phyloP scores from a whole-genome alignment of 2,888 invertebrate species.

The Nephrocerus scutellatus region DNA sequence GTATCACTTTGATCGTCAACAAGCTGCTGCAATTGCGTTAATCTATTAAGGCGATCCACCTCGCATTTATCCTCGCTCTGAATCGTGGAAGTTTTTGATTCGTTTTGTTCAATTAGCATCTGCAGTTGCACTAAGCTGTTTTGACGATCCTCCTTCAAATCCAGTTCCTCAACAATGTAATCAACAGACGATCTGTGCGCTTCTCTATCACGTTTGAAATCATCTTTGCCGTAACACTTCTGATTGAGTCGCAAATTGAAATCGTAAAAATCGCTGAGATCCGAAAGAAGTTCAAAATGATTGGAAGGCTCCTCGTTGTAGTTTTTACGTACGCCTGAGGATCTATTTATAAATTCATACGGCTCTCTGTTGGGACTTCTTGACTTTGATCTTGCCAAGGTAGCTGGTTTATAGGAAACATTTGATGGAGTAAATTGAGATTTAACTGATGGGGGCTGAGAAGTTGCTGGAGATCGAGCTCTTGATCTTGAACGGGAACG shows the following conservation, averaged over 20 bases:
- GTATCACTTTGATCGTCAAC: too few species aligned
- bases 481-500: constrained; percentile 36
- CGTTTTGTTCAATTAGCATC: too few species aligned
- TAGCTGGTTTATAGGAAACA: constrained; percentile 25
- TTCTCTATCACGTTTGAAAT: not conserved
- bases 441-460: constrained; percentile 13
- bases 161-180: constrained; percentile 16
- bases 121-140: too few species aligned
- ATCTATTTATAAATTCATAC: constrained; percentile 21
- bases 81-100: too few species aligned
- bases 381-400: not conserved
- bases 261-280: constrained; percentile 26
- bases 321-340: too few species aligned
- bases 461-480: constrained; percentile 30
- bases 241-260: constrained; percentile 35
- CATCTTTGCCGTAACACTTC: constrained; percentile 19
- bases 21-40: too few species aligned
- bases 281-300: too few species aligned
- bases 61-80: too few species aligned
- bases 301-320: too few species aligned
- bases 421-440: constrained; percentile 29
- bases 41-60: too few species aligned
- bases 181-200: constrained; percentile 19
- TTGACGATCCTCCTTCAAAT: too few species aligned
- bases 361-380: constrained; percentile 21